Base-by-base conservation (phyloP, 2,888 invertebrate species). In the Lasiommata megera region DNA sequence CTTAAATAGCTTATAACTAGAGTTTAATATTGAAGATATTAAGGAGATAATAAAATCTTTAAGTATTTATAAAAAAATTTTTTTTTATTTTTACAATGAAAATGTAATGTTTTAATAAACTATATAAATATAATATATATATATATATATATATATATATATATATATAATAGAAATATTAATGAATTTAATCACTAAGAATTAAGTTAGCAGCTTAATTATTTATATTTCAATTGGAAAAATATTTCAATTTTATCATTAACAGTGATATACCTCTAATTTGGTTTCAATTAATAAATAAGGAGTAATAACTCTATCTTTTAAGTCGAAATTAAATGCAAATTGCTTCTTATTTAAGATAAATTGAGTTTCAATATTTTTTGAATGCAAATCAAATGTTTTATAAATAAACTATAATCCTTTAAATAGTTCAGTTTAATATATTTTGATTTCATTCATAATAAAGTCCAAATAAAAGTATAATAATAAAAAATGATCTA, bases 201-300 rank as follows among this genome's bases (percentile, higher is more conserved):
- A 82, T 87, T 88, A 92, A 93, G 92, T 93, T 93, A 93, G 93
- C 91, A 93, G 93, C 93, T 93, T 92, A 84, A 80, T 77, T 77
- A 81, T 74, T 34, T 79, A 80, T 92, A 92, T 92, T 92, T 93
- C 92, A 79, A 65, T 64, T 66, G 92, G 92, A 92, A 85, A 70
- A 47, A 41, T 54, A 54, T 78, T 85, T 92, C 92, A 92, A 75
- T 92, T 62, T 64, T 92, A 92, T 92, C 89, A 93, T 93, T 93
- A 93, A 93, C 93, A 93, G 91, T 93, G 91, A 93, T 91, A 92
- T 84, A 92, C 93, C 93, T 93, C 92, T 92, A 31, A 68, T 81
- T 92, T 92, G 91, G 91, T 88, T 92, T 92, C 85, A 91, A 90
- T 90, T 87, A 88, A 84, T 71, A 82, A 84, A 86, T 91, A 92